Conservation (phyloP, 1,140 invertebrate genomes). For the Mylabris phalerata region DNA sequence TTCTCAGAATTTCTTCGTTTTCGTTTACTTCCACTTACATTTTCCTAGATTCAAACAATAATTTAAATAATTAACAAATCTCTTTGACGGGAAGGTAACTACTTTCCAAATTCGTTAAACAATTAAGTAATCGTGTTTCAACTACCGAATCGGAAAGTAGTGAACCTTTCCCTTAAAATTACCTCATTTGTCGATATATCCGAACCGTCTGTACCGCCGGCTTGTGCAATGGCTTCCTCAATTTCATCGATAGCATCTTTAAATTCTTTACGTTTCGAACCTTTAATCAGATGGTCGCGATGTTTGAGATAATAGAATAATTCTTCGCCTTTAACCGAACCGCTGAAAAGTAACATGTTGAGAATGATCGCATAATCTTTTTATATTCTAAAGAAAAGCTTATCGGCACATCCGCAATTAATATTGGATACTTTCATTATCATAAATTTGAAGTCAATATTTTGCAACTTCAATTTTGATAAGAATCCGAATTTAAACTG, state of each 20-base stretch:
- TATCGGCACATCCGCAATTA: conserved; percentile 43
- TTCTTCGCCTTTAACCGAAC: conserved; percentile 40
- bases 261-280: conserved; percentile 51
- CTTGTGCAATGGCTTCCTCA: conserved; percentile 33
- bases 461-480: conserved; percentile 19
- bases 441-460: neutral
- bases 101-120: no score
- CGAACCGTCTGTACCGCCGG: conserved; percentile 30
- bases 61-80: no score
- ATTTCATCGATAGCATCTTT: conserved; percentile 49
- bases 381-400: conserved; percentile 40
- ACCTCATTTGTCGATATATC: conserved; percentile 5
- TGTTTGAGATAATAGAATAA: conserved; percentile 46
- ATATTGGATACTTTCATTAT: neutral
- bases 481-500: neutral
- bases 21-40: conserved; percentile 6
- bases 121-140: no score
- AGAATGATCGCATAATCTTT: conserved; percentile 47
- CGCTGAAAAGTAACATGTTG: conserved; percentile 40
- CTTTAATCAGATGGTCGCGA: conserved; percentile 52
- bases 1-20: conserved; percentile 12
- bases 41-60: neutral
- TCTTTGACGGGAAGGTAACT: no score
- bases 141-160: no score
- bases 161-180: neutral